These are phyloP conservation scores for Diabrotica balteata DNA, from an alignment of 2,888 invertebrate species.

Conservation along the genomic window DNA sequence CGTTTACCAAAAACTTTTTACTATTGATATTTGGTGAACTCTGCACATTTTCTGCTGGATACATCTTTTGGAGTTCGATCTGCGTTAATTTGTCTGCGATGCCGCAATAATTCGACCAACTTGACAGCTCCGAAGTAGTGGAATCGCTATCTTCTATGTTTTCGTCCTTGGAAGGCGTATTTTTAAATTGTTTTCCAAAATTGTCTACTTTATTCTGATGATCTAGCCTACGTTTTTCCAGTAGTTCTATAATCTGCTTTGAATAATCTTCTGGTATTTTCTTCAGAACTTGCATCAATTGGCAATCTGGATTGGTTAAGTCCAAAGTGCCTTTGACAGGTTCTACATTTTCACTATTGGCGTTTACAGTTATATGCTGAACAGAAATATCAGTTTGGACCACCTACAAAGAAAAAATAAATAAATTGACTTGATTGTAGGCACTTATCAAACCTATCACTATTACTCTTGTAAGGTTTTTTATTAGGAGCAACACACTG, in stretches of 20 bases:
- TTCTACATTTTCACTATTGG: constrained; percentile 25
- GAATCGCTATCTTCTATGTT: constrained; percentile 20
- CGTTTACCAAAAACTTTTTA: no score
- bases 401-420: constrained; percentile 17
- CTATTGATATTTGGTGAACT: no score
- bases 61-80: no score
- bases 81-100: no score
- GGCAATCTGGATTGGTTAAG: constrained; percentile 40
- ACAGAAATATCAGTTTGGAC: constrained; percentile 51
- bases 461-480: no score
- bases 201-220: constrained; percentile 13
- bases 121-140: constrained; percentile 38
- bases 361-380: constrained; percentile 47
- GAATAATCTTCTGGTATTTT: constrained; percentile 50
- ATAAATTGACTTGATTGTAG: no score
- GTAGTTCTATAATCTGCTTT: constrained; percentile 50
- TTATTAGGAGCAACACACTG: no score
- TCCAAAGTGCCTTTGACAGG: constrained; percentile 33
- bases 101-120: constrained; percentile 46
- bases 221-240: constrained; percentile 41
- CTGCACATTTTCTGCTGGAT: no score
- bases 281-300: constrained; percentile 43
- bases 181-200: constrained; percentile 21
- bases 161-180: not conserved
- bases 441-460: no score